Percentiles rank a stretch among this genome's conserved stretches.
Evolutionary conservation across 2,113 vertebrate species (phyloP).

Genomic region (Anarhynchus alexandrinus): DNA sequence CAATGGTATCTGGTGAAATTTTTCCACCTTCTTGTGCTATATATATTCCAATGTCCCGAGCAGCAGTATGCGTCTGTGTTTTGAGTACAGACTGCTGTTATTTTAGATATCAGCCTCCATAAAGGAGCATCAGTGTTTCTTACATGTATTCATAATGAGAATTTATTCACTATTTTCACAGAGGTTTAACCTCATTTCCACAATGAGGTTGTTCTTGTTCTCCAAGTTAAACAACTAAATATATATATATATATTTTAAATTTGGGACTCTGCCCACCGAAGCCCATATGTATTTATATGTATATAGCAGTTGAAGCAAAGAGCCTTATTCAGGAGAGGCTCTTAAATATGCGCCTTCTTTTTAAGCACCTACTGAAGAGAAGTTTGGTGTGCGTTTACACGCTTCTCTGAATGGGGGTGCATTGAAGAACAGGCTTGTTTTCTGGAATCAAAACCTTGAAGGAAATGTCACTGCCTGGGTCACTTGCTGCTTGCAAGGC

Average conservation of each 20-base stretch:
- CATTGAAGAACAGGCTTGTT: not conserved
- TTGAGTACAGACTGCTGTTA: not conserved
- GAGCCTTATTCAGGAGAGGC: not conserved
- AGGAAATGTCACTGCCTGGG: not conserved
- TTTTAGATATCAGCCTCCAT: not conserved
- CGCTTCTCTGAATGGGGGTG: not conserved
- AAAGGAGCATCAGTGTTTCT: conserved; percentile 2
- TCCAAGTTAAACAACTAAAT: not conserved
- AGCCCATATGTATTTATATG: not conserved
- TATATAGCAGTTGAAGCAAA: not conserved
- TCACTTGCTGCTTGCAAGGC: not conserved
- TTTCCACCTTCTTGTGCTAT: conserved; percentile 1
- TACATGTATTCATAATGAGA: not conserved
- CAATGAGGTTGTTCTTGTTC: not conserved
- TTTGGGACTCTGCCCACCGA: not conserved
- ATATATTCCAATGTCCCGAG: not conserved
- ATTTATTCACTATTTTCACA: not conserved
- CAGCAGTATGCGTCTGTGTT: not conserved
- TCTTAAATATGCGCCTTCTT: not conserved
- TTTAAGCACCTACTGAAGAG: not conserved
- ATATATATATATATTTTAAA: not conserved
- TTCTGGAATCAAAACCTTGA: not conserved
- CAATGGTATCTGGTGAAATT: conserved; percentile 12
- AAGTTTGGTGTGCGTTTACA: not conserved
- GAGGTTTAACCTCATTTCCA: conserved; percentile 13